Percentiles rank a stretch among this genome's conserved stretches.
Conservation (phyloP, 2,797 vertebrate species). For the Mus caroli region DNA sequence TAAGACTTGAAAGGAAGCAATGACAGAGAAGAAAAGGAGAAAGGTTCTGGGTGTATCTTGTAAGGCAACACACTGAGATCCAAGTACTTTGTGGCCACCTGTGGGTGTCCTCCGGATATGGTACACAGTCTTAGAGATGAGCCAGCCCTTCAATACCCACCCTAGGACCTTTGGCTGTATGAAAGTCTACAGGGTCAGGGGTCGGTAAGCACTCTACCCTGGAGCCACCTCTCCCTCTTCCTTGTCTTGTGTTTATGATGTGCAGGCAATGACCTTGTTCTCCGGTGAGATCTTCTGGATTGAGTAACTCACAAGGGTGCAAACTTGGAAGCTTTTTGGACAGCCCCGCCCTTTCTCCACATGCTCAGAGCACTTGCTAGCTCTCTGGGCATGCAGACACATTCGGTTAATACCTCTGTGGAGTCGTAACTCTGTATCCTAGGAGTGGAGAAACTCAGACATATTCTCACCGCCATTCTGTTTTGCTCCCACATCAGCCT, state of each 20-base stretch:
- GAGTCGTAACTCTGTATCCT: background rate
- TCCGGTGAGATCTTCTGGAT: background rate
- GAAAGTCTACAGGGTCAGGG: background rate
- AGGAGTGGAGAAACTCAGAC: background rate
- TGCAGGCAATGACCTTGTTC: background rate
- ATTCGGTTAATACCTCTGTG: background rate
- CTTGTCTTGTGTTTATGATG: background rate
- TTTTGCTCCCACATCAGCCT: background rate
- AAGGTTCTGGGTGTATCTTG: background rate
- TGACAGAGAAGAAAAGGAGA: background rate
- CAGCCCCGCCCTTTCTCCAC: background rate
- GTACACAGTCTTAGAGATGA: background rate
- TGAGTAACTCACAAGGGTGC: background rate
- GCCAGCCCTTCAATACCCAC: background rate
- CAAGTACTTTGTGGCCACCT: background rate
- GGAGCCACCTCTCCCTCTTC: background rate
- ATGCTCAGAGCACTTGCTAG: background rate
- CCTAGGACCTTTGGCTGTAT: fast-evolving
- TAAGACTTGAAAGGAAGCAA: background rate
- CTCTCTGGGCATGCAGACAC: background rate
- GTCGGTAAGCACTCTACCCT: no score
- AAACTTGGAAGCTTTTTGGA: background rate
- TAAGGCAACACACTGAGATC: background rate
- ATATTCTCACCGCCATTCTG: background rate
- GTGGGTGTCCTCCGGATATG: fast-evolving